phyloP scores from a whole-genome alignment of 2,797 vertebrate species.

The Pipistrellus pygmaeus region DNA sequence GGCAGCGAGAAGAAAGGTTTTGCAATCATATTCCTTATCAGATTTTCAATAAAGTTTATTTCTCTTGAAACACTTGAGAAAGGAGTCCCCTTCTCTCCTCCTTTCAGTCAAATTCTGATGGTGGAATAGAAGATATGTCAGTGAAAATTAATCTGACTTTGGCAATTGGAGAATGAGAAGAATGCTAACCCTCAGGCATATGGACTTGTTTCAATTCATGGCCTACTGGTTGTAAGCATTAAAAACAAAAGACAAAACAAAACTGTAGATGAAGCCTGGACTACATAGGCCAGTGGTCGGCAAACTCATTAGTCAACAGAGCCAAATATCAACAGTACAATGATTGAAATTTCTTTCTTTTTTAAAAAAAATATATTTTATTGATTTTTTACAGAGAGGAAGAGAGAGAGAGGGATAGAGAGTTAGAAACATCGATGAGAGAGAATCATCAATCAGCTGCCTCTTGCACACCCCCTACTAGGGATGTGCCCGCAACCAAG shows the following conservation, averaged over 20 bases:
- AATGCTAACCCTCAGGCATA: conserved; percentile 59
- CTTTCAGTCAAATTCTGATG: conserved; percentile 59
- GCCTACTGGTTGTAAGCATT: not conserved
- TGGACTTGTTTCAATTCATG: conserved; percentile 45
- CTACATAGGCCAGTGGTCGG: not conserved
- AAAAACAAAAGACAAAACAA: not conserved
- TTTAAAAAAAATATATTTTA: no score
- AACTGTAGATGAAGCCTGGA: conserved; percentile 8
- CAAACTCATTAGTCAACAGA: no score
- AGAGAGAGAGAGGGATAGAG: no score
- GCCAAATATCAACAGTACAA: no score
- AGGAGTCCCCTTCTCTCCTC: not conserved
- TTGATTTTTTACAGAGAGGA: no score
- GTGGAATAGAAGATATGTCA: conserved; percentile 48
- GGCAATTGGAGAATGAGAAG: conserved; percentile 62
- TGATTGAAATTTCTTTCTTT: no score
- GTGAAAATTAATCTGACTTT: conserved; percentile 57
- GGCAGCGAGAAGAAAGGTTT: conserved; percentile 53
- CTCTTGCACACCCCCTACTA: no score
- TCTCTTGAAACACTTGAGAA: conserved; percentile 45
- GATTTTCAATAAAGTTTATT: conserved; percentile 61
- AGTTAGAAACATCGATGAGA: no score
- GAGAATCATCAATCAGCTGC: no score
- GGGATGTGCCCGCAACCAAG: no score
- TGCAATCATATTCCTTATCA: conserved; percentile 66